Base-by-base conservation (phyloP, 2,888 invertebrate species). In the Rhagonycha lutea region DNA sequence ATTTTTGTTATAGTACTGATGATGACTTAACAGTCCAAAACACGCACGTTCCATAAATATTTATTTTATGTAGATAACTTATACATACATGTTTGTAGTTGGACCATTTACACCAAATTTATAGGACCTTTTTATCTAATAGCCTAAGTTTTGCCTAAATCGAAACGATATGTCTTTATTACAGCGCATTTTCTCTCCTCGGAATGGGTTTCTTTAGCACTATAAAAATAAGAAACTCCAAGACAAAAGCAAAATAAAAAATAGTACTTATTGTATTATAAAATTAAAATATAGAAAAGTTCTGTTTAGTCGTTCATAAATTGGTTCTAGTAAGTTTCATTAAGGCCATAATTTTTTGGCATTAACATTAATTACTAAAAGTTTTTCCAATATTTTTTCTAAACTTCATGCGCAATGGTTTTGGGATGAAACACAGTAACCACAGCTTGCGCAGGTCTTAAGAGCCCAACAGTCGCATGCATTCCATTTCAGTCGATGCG, bases 401-500 rank as follows among this genome's bases (percentile, higher is more conserved):
- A 8, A 7, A 12, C 63, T n/a, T n/a, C 63, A 65, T 65, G 63
- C 63, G 63, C 63, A 65, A 24, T 9, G 12, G 63, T 26, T 65
- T n/a, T 47, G 24, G 12, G 24, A 65, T 24, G 24, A 65, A 47
- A n/a, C 47, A n/a, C 63, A 24, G 26, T 14, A 65, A 24, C 24
- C 10, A 24, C n/a, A 18, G 26, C 26, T 8, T 29, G 77, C 77
- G 77, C 77, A 77, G 68, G 73, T 70, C 70, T 61, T 61, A 61
- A 29, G 28, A 47, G 65, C 28, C 63, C 72, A 72, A 72, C 72
- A 69, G 26, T 70, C 60, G 68, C 78, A 74, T 69, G 76, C 72
- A 72, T 76, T 75, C 73, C 32, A 74, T 76, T 80, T 80, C 82
- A 82, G 83, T 83, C 81, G 80, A 81, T 81, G 81, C 76, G 76